Base-by-base conservation (phyloP, 2,113 vertebrate species). In the Spheniscus mendiculus region DNA sequence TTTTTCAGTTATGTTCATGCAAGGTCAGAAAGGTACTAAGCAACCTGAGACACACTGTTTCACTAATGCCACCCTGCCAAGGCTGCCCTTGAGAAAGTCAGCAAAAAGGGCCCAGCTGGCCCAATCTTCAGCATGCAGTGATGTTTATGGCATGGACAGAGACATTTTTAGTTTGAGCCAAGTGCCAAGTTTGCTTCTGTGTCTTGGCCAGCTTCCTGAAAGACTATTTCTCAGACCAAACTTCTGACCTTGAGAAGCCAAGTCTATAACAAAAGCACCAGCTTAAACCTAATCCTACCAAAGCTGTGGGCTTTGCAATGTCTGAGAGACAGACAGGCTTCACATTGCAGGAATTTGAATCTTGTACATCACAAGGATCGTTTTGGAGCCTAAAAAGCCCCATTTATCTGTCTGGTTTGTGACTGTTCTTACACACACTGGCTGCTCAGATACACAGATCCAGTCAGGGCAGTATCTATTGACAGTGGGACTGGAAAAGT, bases 131-230 rank as follows among this genome's bases (percentile, higher is more conserved):
- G 45, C 83, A 92, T n/a, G 80, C 80, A 70, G 91, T 13, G 76
- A 92, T 92, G 89, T 83, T 92, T 95, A 96, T 58, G 67, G 71
- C 49, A 90, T 21, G 44, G 90, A 96, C 71, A 92, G 71, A 92
- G 55, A 70, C 69, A 96, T 61, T 93, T 90, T 83, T 77, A 79
- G 36, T 70, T 42, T 0, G 0, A 83, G 50, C 10, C 62, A 90
- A 77, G n/a, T 80, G 70, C 66, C 94, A 95, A 86, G 83, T 69
- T 76, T 83, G 38, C 59, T 69, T 89, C 81, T 86, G 47, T 1
- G 1, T 90, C 67, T 88, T 95, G 94, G 89, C 71, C 13, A 5
- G 25, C 18, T 83, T 96, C 83, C 83, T 93, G 53, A 83, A 86
- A 92, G 72, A 86, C 84, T 80, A 58, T 72, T 92, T 93, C 50